These are phyloP conservation scores for Asarcornis scutulata DNA, from an alignment of 2,113 vertebrate species.

Conservation along the genomic window DNA sequence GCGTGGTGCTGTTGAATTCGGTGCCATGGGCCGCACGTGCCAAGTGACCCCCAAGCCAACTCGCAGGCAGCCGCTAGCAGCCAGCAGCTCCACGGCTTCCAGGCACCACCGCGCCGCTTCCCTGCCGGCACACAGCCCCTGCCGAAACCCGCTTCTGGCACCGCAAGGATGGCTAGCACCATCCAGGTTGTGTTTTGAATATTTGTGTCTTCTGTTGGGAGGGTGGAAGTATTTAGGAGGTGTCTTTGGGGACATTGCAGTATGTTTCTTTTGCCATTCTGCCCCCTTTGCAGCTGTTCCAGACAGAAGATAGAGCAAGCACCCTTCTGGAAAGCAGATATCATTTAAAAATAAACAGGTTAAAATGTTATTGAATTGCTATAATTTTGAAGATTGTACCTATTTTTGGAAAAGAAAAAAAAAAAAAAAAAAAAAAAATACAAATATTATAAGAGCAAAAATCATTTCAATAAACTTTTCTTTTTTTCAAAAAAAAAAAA, in stretches of 20 bases:
- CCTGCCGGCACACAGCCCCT: neutral
- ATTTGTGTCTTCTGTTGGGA: neutral
- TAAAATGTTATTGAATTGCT: neutral
- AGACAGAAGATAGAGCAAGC: neutral
- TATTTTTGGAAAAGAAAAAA: neutral
- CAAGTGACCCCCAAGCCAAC: slow-evolving; percentile 35
- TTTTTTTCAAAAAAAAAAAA: neutral
- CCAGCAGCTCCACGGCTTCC: neutral
- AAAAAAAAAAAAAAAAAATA: neutral
- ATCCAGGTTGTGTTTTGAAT: neutral
- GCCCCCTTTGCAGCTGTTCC: neutral
- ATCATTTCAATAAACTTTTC: neutral
- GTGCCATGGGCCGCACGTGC: neutral
- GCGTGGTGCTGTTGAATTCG: neutral
- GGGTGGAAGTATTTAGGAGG: neutral
- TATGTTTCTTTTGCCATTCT: neutral
- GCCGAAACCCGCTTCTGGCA: fast-evolving
- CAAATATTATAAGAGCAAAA: neutral
- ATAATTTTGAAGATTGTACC: neutral
- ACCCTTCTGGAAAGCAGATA: neutral
- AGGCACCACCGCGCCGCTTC: neutral
- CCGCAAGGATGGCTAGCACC: neutral
- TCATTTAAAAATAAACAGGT: neutral
- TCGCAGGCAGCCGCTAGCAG: neutral
- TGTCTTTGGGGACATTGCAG: neutral